A percentile compares a stretch with the other conserved stretches of the same genome.
Evolutionary conservation across 2,113 vertebrate species (phyloP).

Genomic region (Anarrhichthys ocellatus): DNA sequence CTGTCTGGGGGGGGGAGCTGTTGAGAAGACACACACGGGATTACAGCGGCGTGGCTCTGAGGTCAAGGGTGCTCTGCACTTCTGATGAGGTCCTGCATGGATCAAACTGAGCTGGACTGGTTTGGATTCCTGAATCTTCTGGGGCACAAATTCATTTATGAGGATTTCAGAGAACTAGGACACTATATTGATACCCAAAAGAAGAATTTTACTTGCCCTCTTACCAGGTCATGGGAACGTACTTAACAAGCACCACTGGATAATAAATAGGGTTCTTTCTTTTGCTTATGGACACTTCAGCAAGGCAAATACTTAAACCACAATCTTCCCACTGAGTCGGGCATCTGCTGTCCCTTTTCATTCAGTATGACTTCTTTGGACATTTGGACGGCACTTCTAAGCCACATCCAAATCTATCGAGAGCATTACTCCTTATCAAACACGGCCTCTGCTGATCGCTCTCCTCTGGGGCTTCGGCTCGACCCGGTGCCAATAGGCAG

Average conservation of each 20-base stretch:
- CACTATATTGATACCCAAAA: not conserved
- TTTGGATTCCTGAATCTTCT: slow-evolving; percentile 8
- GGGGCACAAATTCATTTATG: not conserved
- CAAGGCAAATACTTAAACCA: slow-evolving; percentile 1
- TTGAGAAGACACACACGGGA: slow-evolving; percentile 40
- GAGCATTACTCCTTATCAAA: slow-evolving; percentile 41
- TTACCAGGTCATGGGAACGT: not conserved
- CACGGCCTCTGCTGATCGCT: slow-evolving; percentile 45
- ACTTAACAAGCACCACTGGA: slow-evolving; percentile 13
- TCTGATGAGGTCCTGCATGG: slow-evolving; percentile 1
- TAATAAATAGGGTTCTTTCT: not conserved
- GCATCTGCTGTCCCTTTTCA: slow-evolving; percentile 2
- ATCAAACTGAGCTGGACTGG: slow-evolving; percentile 7
- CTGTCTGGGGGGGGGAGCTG: slow-evolving; percentile 14
- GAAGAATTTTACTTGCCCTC: not conserved
- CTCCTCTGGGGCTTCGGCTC: slow-evolving; percentile 39
- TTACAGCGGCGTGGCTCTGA: slow-evolving; percentile 22
- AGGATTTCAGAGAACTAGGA: slow-evolving; percentile 6
- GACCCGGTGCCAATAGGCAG: slow-evolving; percentile 36
- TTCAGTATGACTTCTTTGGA: not conserved
- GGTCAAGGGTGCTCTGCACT: not conserved
- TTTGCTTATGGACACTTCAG: slow-evolving; percentile 3
- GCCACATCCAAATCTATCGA: slow-evolving; percentile 10
- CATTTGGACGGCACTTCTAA: slow-evolving; percentile 25
- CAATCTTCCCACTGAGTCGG: slow-evolving; percentile 2